These are phyloP conservation scores for Drosophila funebris DNA, from an alignment of 1,140 invertebrate species.

Conservation along the genomic window DNA sequence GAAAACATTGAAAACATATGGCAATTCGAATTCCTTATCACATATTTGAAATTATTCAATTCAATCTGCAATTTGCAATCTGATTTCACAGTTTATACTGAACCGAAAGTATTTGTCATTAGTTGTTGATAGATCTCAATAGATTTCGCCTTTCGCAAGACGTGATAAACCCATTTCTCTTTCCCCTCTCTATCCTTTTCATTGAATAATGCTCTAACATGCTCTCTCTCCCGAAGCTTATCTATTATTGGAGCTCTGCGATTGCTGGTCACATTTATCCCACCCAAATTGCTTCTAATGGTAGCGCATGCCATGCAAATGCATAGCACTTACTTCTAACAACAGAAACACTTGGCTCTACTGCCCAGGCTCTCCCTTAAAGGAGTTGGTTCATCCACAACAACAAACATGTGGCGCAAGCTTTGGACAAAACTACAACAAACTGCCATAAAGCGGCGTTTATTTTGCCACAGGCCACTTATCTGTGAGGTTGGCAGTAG, in stretches of 20 bases:
- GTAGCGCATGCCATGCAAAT: conserved; percentile 80
- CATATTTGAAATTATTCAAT: not conserved
- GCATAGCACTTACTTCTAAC: conserved; percentile 62
- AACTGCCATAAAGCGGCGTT: conserved; percentile 81
- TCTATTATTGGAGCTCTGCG: conserved; percentile 27
- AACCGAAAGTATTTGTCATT: conserved; percentile 17
- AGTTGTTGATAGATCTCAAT: conserved; percentile 13
- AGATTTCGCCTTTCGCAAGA: not conserved
- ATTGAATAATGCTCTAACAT: conserved; percentile 8
- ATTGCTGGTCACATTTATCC: conserved; percentile 56
- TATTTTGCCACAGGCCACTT: conserved; percentile 81
- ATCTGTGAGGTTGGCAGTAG: conserved; percentile 70
- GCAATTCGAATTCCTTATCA: no score
- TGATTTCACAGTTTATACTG: conserved; percentile 1
- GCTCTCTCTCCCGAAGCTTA: conserved; percentile 6
- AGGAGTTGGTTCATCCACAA: conserved; percentile 35
- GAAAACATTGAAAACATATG: no score
- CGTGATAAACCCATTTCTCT: conserved; percentile 23
- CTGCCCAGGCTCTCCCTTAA: conserved; percentile 57
- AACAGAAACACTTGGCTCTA: conserved; percentile 66
- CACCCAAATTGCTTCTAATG: conserved; percentile 75
- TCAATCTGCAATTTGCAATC: conserved; percentile 21
- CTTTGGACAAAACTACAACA: conserved; percentile 74
- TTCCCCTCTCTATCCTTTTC: conserved; percentile 5
- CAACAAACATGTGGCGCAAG: conserved; percentile 60